phyloP scores from a whole-genome alignment of 2,113 vertebrate species.

The Bothrops jararaca region DNA sequence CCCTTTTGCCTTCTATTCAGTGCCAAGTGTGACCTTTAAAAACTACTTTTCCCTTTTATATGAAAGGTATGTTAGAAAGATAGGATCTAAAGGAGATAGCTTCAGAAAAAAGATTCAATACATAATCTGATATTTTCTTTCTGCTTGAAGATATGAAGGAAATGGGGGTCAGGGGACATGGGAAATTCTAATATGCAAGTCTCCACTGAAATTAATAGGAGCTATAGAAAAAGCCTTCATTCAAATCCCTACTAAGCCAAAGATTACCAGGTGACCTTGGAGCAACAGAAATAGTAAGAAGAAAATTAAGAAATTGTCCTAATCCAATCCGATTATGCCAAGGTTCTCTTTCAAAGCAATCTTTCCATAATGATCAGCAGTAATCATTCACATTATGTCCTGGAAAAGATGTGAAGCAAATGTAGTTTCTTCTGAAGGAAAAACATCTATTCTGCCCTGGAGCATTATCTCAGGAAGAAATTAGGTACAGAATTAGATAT shows the following conservation, averaged over 20 bases:
- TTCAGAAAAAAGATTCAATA: neutral
- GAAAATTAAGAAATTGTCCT: neutral
- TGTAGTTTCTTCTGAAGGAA: neutral
- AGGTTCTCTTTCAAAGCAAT: neutral
- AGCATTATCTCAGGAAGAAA: neutral
- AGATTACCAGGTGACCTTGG: neutral
- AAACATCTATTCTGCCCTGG: neutral
- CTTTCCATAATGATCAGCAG: neutral
- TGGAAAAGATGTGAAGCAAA: neutral
- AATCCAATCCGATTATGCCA: neutral
- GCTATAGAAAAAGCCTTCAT: neutral
- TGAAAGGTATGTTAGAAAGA: neutral
- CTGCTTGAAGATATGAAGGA: neutral
- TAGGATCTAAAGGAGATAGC: neutral
- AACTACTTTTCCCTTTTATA: slow-evolving; percentile 39
- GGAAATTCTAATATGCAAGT: neutral
- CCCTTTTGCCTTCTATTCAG: slow-evolving; percentile 20
- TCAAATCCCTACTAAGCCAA: neutral
- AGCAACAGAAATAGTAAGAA: neutral
- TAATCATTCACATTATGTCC: neutral
- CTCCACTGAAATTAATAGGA: neutral
- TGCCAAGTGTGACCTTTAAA: slow-evolving; percentile 33
- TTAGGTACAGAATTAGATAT: neutral
- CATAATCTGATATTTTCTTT: neutral
- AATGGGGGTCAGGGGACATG: neutral